These are phyloP conservation scores for Lasioglossum calceatum DNA, from an alignment of 2,888 invertebrate species.

Conservation along the genomic window DNA sequence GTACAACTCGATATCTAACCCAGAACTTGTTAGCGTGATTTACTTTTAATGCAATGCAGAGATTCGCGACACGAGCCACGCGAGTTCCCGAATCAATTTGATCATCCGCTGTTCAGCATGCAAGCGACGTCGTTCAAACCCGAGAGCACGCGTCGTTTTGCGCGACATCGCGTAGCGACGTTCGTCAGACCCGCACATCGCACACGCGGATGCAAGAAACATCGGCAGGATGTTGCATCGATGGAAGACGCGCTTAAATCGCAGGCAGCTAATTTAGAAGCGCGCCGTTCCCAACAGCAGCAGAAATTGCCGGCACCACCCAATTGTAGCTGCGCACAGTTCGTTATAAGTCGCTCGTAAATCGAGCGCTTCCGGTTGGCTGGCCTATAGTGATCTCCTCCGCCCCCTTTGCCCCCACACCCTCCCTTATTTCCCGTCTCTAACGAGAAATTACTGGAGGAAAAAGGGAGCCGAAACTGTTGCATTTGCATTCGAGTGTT, in stretches of 20 bases:
- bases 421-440: slow-evolving; percentile 6
- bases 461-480: background rate
- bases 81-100: background rate
- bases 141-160: background rate
- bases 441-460: slow-evolving; percentile 10
- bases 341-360: slow-evolving; percentile 65
- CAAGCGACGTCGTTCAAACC: background rate
- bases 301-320: slow-evolving; percentile 53
- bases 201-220: background rate
- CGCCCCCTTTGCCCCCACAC: background rate
- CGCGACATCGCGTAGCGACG: background rate
- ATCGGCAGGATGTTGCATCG: slow-evolving; percentile 17
- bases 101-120: background rate
- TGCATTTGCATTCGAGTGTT: slow-evolving; percentile 23
- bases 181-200: background rate
- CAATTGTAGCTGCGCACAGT: slow-evolving; percentile 25
- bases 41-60: background rate
- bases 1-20: background rate
- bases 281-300: slow-evolving; percentile 39
- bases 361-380: slow-evolving; percentile 70
- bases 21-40: background rate
- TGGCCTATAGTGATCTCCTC: slow-evolving; percentile 55
- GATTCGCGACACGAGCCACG: background rate
- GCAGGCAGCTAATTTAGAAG: slow-evolving; percentile 75
- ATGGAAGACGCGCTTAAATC: slow-evolving; percentile 39